Percentiles rank a stretch among this genome's conserved stretches.
These are phyloP conservation scores for Chelmon rostratus DNA, from an alignment of 2,797 vertebrate species.

Conservation along the genomic window DNA sequence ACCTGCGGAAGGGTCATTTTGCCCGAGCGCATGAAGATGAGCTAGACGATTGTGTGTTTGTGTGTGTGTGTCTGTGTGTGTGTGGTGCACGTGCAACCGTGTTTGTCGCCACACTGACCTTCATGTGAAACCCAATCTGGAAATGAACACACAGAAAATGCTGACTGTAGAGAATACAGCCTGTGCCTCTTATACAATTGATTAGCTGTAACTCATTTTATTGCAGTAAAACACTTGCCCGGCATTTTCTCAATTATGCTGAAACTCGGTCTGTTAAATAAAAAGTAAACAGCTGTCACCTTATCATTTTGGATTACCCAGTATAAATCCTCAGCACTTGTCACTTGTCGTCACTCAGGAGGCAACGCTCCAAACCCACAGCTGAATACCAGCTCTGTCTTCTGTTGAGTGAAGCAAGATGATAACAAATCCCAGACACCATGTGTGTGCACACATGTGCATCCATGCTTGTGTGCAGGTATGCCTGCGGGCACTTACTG, in stretches of 20 bases:
- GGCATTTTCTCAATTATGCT: slow-evolving; percentile 72
- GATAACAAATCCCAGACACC: slow-evolving; percentile 22
- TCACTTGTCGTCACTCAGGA: slow-evolving; percentile 35
- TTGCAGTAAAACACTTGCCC: slow-evolving; percentile 70
- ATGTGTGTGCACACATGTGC: neutral
- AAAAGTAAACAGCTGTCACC: slow-evolving; percentile 74
- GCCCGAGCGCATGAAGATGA: slow-evolving; percentile 39
- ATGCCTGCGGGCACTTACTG: slow-evolving; percentile 83
- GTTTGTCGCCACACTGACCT: slow-evolving; percentile 77
- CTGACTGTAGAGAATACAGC: slow-evolving; percentile 72
- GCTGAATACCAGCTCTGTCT: slow-evolving; percentile 37
- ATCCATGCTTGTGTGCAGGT: neutral
- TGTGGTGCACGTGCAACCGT: slow-evolving; percentile 16
- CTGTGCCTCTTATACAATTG: slow-evolving; percentile 70
- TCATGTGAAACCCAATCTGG: slow-evolving; percentile 82
- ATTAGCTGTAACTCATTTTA: slow-evolving; percentile 80
- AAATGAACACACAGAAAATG: slow-evolving; percentile 78
- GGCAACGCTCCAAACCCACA: slow-evolving; percentile 8
- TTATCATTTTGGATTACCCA: slow-evolving; percentile 66
- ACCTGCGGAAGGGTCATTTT: slow-evolving; percentile 49
- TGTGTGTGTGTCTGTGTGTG: slow-evolving; percentile 35
- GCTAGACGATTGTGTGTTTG: slow-evolving; percentile 33
- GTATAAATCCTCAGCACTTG: slow-evolving; percentile 53
- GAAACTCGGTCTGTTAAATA: slow-evolving; percentile 63
- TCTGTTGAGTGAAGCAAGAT: slow-evolving; percentile 29